Evolutionary conservation across 2,888 invertebrate genomes (phyloP).

Genomic region (Brenthis ino): DNA sequence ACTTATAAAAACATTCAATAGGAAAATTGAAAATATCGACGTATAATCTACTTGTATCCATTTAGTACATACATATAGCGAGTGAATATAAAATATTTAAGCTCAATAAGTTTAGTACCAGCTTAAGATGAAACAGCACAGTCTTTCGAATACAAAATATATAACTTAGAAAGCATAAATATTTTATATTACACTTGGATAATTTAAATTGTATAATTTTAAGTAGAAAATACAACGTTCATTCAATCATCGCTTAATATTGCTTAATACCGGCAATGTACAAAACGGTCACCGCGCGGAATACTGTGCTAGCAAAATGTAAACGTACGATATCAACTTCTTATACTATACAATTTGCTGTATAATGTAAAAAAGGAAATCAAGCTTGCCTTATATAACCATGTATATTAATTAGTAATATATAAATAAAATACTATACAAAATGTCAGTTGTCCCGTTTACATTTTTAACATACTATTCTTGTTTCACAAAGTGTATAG

Average conservation of each 20-base stretch:
- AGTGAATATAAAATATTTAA: conserved; percentile 30
- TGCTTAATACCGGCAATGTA: conserved; percentile 52
- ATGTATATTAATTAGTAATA: conserved; percentile 6
- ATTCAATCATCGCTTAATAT: conserved; percentile 26
- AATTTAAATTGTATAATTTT: conserved; percentile 5
- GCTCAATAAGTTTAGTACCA: conserved; percentile 19
- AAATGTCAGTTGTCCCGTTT: conserved; percentile 8
- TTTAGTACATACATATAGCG: neutral
- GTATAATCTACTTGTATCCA: conserved; percentile 25
- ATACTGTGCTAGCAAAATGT: conserved; percentile 40
- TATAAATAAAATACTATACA: conserved; percentile 1
- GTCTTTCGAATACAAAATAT: neutral
- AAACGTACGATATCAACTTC: conserved; percentile 8
- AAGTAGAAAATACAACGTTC: conserved; percentile 34
- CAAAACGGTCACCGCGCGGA: conserved; percentile 55
- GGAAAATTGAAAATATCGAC: conserved; percentile 19
- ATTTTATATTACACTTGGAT: conserved; percentile 2
- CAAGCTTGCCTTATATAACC: neutral
- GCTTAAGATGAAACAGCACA: neutral
- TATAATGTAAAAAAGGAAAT: conserved; percentile 7
- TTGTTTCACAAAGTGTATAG: neutral
- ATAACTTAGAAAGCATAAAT: conserved; percentile 27
- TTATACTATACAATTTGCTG: conserved; percentile 4
- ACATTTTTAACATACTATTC: conserved; percentile 3
- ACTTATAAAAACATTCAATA: conserved; percentile 6